phyloP scores from a whole-genome alignment of 1,140 invertebrate genomes.

The Piezodorus guildinii region DNA sequence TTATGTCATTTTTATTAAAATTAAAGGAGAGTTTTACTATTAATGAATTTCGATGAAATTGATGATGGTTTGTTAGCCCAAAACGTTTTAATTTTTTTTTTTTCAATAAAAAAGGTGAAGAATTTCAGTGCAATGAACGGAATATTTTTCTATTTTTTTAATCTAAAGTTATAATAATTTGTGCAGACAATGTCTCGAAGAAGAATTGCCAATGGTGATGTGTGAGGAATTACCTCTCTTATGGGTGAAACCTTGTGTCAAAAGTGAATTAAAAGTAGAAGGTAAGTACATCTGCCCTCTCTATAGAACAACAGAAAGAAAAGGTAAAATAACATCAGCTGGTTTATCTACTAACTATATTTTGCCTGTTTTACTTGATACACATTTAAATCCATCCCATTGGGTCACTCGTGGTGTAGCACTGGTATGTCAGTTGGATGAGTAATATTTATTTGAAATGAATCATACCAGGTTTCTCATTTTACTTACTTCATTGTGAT shows the following conservation, averaged over 20 bases:
- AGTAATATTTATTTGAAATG: conserved; percentile 35
- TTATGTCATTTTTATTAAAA: too few species aligned
- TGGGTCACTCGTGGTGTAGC: conserved; percentile 84
- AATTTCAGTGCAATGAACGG: too few species aligned
- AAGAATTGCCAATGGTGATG: conserved; percentile 71
- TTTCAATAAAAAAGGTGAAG: too few species aligned
- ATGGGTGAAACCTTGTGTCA: conserved; percentile 41
- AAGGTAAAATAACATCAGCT: conserved; percentile 70
- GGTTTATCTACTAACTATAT: conserved; percentile 89
- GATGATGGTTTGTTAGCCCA: too few species aligned
- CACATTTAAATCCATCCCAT: conserved; percentile 49
- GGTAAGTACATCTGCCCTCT: conserved; percentile 68
- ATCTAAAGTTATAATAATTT: conserved; percentile 21
- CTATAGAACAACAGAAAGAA: conserved; percentile 79
- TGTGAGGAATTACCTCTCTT: conserved; percentile 67
- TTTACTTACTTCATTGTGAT: too few species aligned
- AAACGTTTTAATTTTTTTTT: too few species aligned
- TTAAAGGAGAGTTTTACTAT: too few species aligned
- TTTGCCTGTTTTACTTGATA: conserved; percentile 61
- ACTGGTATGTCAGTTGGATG: conserved; percentile 66
- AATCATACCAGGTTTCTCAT: too few species aligned
- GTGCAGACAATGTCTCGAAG: conserved; percentile 44
- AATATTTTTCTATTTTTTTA: too few species aligned
- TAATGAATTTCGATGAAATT: too few species aligned
- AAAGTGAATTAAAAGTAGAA: conserved; percentile 28